phyloP scores from a whole-genome alignment of 2,888 invertebrate species.

The Ephialtes manifestator region DNA sequence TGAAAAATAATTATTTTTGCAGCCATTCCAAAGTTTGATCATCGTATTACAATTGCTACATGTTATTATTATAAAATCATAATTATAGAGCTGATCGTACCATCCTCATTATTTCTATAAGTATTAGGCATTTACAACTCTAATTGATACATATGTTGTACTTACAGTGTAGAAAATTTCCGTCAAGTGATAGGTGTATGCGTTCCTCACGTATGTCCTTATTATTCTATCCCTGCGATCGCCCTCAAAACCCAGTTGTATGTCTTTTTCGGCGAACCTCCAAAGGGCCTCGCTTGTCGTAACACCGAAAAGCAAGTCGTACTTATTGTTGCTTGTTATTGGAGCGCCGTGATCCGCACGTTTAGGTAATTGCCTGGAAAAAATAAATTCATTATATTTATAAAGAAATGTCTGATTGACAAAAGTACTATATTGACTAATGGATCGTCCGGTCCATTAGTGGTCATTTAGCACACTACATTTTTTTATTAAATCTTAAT shows the following conservation, averaged over 20 bases:
- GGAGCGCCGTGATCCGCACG: slow-evolving; percentile 83
- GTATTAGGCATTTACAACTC: no score
- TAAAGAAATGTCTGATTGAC: no score
- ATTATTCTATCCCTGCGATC: slow-evolving; percentile 95
- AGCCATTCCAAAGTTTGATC: no score
- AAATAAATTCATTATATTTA: neutral
- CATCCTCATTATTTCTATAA: no score
- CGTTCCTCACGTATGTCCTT: slow-evolving; percentile 96
- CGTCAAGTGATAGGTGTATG: slow-evolving; percentile 97
- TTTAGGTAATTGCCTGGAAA: slow-evolving; percentile 80
- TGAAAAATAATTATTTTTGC: no score
- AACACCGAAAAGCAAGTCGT: slow-evolving; percentile 96
- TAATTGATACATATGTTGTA: slow-evolving; percentile 31
- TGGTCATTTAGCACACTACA: no score
- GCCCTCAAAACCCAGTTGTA: slow-evolving; percentile 94
- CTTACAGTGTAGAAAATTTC: slow-evolving; percentile 97
- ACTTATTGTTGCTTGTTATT: slow-evolving; percentile 87
- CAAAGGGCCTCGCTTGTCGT: slow-evolving; percentile 97
- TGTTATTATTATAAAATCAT: no score
- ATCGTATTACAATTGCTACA: no score
- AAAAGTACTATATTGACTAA: no score
- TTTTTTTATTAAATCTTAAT: no score
- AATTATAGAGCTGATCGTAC: no score
- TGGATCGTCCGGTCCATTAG: no score
- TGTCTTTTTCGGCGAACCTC: slow-evolving; percentile 94